Evolutionary conservation across 1,140 invertebrate species (phyloP).

Genomic region (Temnothorax longispinosus): DNA sequence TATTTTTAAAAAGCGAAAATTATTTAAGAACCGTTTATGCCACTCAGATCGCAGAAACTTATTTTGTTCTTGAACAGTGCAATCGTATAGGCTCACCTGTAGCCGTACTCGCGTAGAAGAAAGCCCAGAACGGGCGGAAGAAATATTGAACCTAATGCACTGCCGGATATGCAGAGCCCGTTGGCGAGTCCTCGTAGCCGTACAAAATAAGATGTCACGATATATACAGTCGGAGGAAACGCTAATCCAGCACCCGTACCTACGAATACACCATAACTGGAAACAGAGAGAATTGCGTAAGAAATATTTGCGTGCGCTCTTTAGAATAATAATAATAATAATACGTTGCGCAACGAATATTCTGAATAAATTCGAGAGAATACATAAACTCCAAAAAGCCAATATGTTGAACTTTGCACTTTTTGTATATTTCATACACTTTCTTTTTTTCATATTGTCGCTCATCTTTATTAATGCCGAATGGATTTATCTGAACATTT

Average conservation of each 20-base stretch:
- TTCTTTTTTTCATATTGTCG: neutral
- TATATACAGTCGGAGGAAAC: constrained; percentile 95
- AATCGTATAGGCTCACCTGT: constrained; percentile 86
- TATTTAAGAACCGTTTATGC: neutral
- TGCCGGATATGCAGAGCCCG: constrained; percentile 95
- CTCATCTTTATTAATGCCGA: neutral
- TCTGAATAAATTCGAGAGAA: neutral
- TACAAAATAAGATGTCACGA: constrained; percentile 95
- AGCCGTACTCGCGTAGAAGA: constrained; percentile 91
- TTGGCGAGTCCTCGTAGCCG: constrained; percentile 93
- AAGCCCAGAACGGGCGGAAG: constrained; percentile 91
- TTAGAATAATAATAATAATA: constrained; percentile 27
- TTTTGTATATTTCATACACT: neutral
- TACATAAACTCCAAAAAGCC: neutral
- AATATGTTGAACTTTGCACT: neutral
- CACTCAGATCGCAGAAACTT: neutral
- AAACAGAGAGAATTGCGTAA: constrained; percentile 69
- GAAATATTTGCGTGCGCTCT: neutral
- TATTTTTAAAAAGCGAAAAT: neutral
- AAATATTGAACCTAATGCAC: constrained; percentile 93
- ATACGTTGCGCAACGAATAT: constrained; percentile 1
- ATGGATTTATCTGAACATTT: neutral
- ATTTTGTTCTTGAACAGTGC: neutral
- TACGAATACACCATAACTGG: constrained; percentile 92
- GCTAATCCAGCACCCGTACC: constrained; percentile 92